Evolutionary conservation across 64 coral and sea anemone species (phyloP).

Genomic region (Astreopora myriophthalma): DNA sequence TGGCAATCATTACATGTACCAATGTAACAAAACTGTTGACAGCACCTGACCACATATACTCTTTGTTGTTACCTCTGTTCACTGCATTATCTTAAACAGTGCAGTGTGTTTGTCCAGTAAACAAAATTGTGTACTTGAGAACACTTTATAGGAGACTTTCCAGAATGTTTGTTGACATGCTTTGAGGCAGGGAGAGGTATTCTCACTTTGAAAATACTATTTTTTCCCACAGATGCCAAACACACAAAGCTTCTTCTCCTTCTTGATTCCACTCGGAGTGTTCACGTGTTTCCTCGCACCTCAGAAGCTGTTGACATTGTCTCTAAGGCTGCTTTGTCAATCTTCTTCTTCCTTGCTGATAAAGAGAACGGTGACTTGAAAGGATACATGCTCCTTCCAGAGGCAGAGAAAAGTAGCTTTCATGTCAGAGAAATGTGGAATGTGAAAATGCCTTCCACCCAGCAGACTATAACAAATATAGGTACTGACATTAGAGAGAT

Average conservation of each 20-base stretch:
- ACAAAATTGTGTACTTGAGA: too few species aligned
- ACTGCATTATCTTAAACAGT: too few species aligned
- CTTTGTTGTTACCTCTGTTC: too few species aligned
- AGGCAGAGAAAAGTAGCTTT: constrained; percentile 46
- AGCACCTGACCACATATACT: too few species aligned
- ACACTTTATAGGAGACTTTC: too few species aligned
- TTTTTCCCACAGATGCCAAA: constrained; percentile 73
- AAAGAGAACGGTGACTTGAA: constrained; percentile 60
- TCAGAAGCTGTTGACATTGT: constrained; percentile 71
- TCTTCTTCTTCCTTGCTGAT: constrained; percentile 85
- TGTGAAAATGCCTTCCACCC: constrained; percentile 77
- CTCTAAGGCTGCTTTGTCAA: constrained; percentile 56
- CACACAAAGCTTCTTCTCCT: constrained; percentile 94
- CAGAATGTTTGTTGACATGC: too few species aligned
- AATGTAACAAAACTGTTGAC: too few species aligned
- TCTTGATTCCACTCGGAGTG: constrained; percentile 81
- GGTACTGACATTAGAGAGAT: constrained; percentile 40
- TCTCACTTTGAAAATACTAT: too few species aligned
- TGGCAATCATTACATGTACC: too few species aligned
- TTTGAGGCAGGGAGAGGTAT: too few species aligned
- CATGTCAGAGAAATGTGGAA: constrained; percentile 91
- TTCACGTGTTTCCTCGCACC: constrained; percentile 87
- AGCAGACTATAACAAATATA: constrained; percentile 82
- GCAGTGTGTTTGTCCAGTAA: too few species aligned
- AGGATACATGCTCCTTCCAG: constrained; percentile 74